Percentiles rank a stretch among this genome's conserved stretches.
phyloP scores from a whole-genome alignment of 2,113 vertebrate genomes.

The Riparia riparia region DNA sequence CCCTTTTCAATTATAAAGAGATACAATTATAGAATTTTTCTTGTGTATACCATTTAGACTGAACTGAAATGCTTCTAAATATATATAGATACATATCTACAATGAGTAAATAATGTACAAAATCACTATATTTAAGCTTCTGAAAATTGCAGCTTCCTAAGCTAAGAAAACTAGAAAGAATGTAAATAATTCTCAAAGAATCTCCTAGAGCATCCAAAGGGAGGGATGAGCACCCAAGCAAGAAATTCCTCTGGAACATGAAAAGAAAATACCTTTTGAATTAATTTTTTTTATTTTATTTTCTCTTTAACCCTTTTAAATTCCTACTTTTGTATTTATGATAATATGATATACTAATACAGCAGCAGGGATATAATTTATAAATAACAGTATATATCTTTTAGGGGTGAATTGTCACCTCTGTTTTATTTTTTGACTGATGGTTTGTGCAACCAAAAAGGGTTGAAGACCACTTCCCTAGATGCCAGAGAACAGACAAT shows the following conservation, averaged over 20 bases:
- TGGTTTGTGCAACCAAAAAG: not conserved
- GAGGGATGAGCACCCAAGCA: not conserved
- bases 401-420: not conserved
- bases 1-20: not conserved
- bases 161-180: not conserved
- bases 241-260: accelerated
- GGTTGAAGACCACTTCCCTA: not conserved
- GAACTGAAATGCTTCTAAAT: not conserved
- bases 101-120: not conserved
- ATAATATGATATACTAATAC: not conserved
- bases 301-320: not conserved
- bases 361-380: not conserved
- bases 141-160: not conserved
- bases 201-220: not conserved
- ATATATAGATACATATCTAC: not conserved
- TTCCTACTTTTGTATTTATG: not conserved
- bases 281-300: not conserved
- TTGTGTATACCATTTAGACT: not conserved
- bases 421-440: not conserved
- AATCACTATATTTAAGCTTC: not conserved
- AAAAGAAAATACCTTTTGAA: not conserved
- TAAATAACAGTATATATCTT: not conserved
- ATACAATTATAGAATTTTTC: not conserved
- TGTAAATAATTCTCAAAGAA: not conserved
- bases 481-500: not conserved